These are phyloP conservation scores for Anoplophora glabripennis DNA, from an alignment of 1,140 invertebrate species.

Conservation along the genomic window DNA sequence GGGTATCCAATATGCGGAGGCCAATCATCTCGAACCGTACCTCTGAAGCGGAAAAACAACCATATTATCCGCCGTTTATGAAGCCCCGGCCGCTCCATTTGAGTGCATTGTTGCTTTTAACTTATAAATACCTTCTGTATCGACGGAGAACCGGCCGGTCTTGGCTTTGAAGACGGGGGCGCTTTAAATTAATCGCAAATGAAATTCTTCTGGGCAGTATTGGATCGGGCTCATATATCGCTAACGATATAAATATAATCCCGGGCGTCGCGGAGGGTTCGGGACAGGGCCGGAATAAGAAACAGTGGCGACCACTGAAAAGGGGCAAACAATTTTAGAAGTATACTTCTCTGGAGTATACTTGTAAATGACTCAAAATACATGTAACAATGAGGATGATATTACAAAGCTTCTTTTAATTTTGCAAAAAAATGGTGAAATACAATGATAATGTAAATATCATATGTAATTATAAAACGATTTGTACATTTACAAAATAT, in stretches of 20 bases:
- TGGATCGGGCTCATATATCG: slow-evolving; percentile 19
- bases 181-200: slow-evolving; percentile 38
- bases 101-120: slow-evolving; percentile 39
- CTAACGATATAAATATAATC: slow-evolving; percentile 36
- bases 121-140: slow-evolving; percentile 37
- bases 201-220: slow-evolving; percentile 32
- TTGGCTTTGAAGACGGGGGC: slow-evolving; percentile 25
- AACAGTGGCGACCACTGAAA: too few species aligned
- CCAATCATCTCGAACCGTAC: slow-evolving; percentile 27
- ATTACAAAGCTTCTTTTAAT: too few species aligned
- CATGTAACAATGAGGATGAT: too few species aligned
- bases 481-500: too few species aligned
- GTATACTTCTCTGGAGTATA: too few species aligned
- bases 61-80: slow-evolving; percentile 30
- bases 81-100: slow-evolving; percentile 31
- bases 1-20: slow-evolving; percentile 24
- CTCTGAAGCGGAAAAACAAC: slow-evolving; percentile 29
- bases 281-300: too few species aligned
- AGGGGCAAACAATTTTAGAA: too few species aligned
- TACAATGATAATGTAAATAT: too few species aligned
- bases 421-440: too few species aligned
- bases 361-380: too few species aligned
- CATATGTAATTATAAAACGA: too few species aligned
- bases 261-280: not conserved
- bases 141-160: slow-evolving; percentile 16